Evolutionary conservation across 2,797 vertebrate genomes (phyloP), one percentile per base, ranked within the genome.

Genomic region (Malacoctenus gilli): DNA sequence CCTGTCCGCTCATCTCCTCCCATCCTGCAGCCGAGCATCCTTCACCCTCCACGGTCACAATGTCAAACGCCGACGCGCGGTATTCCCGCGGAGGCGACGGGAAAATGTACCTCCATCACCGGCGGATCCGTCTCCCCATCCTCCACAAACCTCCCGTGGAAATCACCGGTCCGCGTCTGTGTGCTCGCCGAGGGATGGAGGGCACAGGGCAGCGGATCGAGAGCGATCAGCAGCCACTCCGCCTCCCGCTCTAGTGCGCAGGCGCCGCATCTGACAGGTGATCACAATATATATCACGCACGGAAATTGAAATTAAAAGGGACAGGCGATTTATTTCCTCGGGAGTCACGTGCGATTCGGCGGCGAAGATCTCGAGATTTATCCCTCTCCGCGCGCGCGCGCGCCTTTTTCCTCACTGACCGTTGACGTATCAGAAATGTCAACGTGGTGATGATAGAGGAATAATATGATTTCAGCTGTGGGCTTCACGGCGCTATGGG

Each of bases 21-120:
- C 91, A 61, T 91, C 92, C 89, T 92, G 91, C 85, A 93, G 81
- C 89, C 92, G 92, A 87, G 93, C 92, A 87, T 95, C 94, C 84
- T 95, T 96, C 88, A 95, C 94, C 94, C 95, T 94, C 90, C 87
- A 82, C 74, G 88, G 77, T 83, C 87, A 82, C 84, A 88, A 86
- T 77, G 63, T 86, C 87, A 89, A 89, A 90, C 84, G 49, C 57
- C 4, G 35, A 40, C 16, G 62, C 51, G 64, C 60, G 43, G 11
- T 13, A 28, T 71, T 66, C 48, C 46, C 3, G 10, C 31, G 53
- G 22, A 53, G 54, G 37, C 52, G 48, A 31, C 12, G 15, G 13
- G 41, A 35, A 14, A 54, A 5, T 5, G 58, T 91, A 91, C 91
- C 89, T 90, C 81, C 62, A 71, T 43, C 63, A 51, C 63, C 61